phyloP scores from a whole-genome alignment of 2,888 invertebrate genomes.

The Polyploca ridens region DNA sequence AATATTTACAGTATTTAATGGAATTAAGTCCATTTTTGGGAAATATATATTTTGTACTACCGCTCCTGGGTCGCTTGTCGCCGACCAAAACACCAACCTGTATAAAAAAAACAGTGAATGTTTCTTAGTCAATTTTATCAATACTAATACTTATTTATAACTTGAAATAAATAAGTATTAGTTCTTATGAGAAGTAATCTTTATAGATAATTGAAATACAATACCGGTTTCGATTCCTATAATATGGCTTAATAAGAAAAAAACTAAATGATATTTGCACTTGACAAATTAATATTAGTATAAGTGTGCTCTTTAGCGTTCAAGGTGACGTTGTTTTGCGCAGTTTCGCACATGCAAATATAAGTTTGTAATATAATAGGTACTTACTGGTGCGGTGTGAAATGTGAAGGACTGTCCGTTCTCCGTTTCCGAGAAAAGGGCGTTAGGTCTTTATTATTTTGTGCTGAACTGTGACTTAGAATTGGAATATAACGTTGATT shows the following conservation, averaged over 20 bases:
- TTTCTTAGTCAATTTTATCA: no score
- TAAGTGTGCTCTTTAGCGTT: not conserved
- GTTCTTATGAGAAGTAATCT: no score
- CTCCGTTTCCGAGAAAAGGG: slow-evolving; percentile 12
- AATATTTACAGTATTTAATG: no score
- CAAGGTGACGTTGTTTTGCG: slow-evolving; percentile 1
- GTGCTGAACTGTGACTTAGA: not conserved
- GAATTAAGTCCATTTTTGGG: no score
- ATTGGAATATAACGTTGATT: not conserved
- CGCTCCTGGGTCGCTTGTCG: no score
- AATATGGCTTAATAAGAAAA: not conserved
- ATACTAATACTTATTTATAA: no score
- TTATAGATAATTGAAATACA: not conserved
- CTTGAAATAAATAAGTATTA: no score
- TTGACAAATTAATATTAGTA: slow-evolving; percentile 1
- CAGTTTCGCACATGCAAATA: not conserved
- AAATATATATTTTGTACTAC: no score
- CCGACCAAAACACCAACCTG: no score
- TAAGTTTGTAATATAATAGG: not conserved
- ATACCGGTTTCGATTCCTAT: not conserved
- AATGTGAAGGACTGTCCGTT: slow-evolving; percentile 11
- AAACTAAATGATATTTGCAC: not conserved
- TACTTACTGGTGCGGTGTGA: not conserved
- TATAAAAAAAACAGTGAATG: no score
- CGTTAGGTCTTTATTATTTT: not conserved